Conservation (phyloP, 2,113 vertebrate species). For the Corapipo altera region DNA sequence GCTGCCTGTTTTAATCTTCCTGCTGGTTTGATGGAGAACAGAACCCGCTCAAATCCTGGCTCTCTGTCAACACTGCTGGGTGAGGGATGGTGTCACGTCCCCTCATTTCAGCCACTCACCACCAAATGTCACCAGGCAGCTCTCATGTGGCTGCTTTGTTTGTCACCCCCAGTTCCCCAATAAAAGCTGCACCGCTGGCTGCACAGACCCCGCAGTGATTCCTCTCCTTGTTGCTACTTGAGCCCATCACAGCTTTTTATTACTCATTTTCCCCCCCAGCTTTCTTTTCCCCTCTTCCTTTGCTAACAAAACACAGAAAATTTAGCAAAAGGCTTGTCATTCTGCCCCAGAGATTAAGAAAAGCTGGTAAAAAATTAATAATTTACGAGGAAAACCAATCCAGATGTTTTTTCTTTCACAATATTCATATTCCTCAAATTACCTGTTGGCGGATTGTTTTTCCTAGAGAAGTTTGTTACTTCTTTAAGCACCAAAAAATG, state of each 20-base stretch:
- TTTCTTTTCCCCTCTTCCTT: too few species aligned
- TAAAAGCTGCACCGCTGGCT: not conserved
- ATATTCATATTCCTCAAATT: not conserved
- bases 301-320: not conserved
- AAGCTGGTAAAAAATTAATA: not conserved
- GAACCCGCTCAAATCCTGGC: not conserved
- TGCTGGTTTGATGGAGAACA: not conserved
- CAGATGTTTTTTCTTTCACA: not conserved
- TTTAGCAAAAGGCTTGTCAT: not conserved
- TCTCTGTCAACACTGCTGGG: not conserved
- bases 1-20: not conserved
- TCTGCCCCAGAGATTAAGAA: not conserved
- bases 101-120: not conserved
- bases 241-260: accelerated
- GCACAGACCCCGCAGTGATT: not conserved
- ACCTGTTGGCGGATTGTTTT: not conserved
- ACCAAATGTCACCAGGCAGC: too few species aligned
- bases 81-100: not conserved
- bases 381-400: not conserved
- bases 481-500: not conserved
- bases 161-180: not conserved
- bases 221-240: not conserved
- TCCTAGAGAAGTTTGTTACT: not conserved
- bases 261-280: not conserved
- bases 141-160: not conserved